Conservation (phyloP, 1,140 invertebrate genomes). For the Physella acuta region DNA sequence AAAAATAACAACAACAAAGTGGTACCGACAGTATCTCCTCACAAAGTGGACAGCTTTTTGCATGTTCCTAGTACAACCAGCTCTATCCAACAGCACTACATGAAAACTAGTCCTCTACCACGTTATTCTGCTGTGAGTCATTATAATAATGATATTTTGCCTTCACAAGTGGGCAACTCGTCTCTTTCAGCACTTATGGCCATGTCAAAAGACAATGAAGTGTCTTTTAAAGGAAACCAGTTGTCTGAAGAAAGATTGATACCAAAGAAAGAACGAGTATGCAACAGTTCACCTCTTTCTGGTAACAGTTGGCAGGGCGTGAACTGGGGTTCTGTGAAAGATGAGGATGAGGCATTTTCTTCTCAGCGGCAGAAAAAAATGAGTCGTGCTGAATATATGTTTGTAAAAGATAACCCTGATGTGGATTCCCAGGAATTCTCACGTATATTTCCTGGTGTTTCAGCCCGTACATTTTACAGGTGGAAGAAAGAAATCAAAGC, state of each 20-base stretch:
- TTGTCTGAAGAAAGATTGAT: background rate
- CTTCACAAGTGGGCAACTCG: background rate
- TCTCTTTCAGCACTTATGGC: slow-evolving; percentile 16
- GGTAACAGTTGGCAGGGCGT: slow-evolving; percentile 4
- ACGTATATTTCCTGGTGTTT: slow-evolving; percentile 29
- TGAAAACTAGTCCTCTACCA: background rate
- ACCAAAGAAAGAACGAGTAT: background rate
- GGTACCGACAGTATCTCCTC: background rate
- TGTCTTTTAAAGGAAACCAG: background rate
- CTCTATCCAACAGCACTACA: background rate
- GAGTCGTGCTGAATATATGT: slow-evolving; percentile 35
- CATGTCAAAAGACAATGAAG: slow-evolving; percentile 3
- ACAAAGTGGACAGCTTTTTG: background rate
- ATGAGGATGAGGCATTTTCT: slow-evolving; percentile 26
- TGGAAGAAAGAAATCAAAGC: slow-evolving; percentile 36
- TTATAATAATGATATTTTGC: background rate
- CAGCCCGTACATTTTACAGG: slow-evolving; percentile 35
- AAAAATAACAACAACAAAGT: slow-evolving; percentile 10
- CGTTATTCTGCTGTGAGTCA: background rate
- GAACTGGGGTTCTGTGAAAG: background rate
- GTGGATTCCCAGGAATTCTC: slow-evolving; percentile 36
- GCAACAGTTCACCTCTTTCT: background rate
- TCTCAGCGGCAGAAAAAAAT: slow-evolving; percentile 34
- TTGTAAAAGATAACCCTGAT: slow-evolving; percentile 33
- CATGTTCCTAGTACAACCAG: background rate